Conservation (phyloP, 2,113 vertebrate species). For the Canis aureus region DNA sequence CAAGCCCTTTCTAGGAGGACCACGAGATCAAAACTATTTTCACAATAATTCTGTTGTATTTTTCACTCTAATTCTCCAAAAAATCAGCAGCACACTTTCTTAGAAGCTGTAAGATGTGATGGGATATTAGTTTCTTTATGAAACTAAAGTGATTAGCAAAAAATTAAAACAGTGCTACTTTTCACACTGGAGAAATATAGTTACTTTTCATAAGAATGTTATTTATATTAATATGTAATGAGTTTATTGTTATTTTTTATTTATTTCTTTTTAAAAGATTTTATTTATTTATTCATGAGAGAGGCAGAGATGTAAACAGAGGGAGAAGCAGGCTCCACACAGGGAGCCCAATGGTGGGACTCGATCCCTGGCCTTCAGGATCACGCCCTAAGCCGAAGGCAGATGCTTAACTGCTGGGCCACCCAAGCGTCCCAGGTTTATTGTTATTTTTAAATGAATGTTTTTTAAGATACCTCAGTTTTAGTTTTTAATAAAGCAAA, state of each 20-base stretch:
- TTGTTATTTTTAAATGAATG: constrained; percentile 21
- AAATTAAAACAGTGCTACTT: neutral
- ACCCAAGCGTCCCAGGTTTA: neutral
- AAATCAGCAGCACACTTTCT: neutral
- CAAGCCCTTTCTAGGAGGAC: neutral
- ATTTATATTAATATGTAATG: neutral
- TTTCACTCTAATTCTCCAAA: neutral
- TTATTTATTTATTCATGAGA: too few species aligned
- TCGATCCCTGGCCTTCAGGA: too few species aligned
- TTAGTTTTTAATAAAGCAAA: neutral
- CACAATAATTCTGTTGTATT: constrained; percentile 9
- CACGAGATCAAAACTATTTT: constrained; percentile 32
- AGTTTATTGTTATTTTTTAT: neutral
- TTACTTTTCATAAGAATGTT: constrained; percentile 17
- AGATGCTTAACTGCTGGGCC: too few species aligned
- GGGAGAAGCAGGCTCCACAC: too few species aligned
- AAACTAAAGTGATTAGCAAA: neutral
- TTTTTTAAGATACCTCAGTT: constrained; percentile 27
- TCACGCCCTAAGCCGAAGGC: too few species aligned
- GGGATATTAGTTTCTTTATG: neutral
- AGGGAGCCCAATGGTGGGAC: too few species aligned
- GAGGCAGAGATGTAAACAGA: too few species aligned
- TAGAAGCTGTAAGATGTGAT: neutral
- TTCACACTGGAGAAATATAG: neutral
- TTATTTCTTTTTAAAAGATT: too few species aligned